Base-by-base conservation (phyloP, 2,888 invertebrate genomes). In the Physocephala rufipes region DNA sequence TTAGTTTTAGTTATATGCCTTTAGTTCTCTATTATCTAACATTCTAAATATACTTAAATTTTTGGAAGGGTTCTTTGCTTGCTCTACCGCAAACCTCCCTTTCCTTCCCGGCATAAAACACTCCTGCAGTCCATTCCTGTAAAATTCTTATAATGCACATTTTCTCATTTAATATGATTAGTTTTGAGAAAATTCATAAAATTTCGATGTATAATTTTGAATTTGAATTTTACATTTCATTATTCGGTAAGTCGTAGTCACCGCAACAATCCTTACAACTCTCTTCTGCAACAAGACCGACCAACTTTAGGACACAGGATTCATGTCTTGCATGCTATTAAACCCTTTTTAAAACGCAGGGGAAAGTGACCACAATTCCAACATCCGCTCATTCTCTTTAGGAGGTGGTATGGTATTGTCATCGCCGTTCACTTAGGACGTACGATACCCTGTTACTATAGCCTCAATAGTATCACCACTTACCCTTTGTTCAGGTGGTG, bases 81-180 rank as follows among this genome's bases (percentile, higher is more conserved):
- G 5, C 36, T 36, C 36, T 7, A 9, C 36, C 36, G 36, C 36
- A 5, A 2, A n/a, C n/a, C 9, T 5, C 16, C n/a, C 55, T 12
- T n/a, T n/a, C n/a, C n/a, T n/a, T n/a, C 24, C 9, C 28, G 16
- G n/a, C 0, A n/a, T n/a, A n/a, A n/a, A n/a, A n/a, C n/a, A 2
- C 26, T 13, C 13, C 7, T 26, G 15, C 15, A 26, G 30, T 26
- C 13, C 4, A 59, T 15, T 28, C 55, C 26, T 45, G 15, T 24
- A 0, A n/a, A 62, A 45, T 62, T 24, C 45, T 62, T 62, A 43
- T 63, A 63, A 24, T 47, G 45, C 64, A 70, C 45, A 66, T 58
- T 74, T 72, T 73, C 72, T 59, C 74, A 72, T 73, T 72, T 72
- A 74, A 74, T 72, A 73, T 74, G 74, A 75, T 75, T 75, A 75